phyloP scores from a whole-genome alignment of 2,888 invertebrate species.

The Zootermopsis nevadensis region DNA sequence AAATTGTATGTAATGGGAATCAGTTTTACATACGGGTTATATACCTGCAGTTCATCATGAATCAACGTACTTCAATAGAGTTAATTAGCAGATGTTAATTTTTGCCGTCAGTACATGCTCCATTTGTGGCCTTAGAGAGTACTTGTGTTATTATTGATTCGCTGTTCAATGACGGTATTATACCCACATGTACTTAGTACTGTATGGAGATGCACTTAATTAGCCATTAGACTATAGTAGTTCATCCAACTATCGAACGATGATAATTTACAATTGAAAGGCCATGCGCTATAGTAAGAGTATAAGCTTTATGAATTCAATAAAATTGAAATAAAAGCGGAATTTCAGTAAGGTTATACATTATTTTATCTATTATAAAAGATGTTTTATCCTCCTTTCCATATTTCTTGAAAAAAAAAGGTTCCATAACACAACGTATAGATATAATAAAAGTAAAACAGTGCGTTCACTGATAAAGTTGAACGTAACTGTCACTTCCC shows the following conservation, averaged over 20 bases:
- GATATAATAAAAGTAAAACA: no score
- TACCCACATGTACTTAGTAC: not conserved
- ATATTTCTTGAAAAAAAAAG: no score
- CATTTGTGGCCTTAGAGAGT: not conserved
- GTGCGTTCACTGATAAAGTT: no score
- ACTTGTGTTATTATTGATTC: conserved; percentile 1
- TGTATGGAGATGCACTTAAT: not conserved
- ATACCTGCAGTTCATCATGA: no score
- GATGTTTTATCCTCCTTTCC: no score
- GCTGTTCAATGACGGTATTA: not conserved
- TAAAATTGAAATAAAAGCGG: no score
- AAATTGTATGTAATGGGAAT: not conserved
- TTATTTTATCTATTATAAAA: no score
- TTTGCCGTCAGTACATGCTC: not conserved
- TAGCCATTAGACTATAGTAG: not conserved
- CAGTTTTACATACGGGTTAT: not conserved
- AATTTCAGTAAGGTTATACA: no score
- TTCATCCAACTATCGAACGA: not conserved
- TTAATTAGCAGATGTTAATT: conserved; percentile 23
- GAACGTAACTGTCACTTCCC: no score
- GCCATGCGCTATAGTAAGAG: not conserved
- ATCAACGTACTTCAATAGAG: not conserved
- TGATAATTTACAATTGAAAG: not conserved
- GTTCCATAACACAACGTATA: no score
- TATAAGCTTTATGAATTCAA: not conserved